A percentile compares a stretch with the other conserved stretches of the same genome.
Conservation (phyloP, 2,797 vertebrate species). For the Oryzias dopingdopingensis region DNA sequence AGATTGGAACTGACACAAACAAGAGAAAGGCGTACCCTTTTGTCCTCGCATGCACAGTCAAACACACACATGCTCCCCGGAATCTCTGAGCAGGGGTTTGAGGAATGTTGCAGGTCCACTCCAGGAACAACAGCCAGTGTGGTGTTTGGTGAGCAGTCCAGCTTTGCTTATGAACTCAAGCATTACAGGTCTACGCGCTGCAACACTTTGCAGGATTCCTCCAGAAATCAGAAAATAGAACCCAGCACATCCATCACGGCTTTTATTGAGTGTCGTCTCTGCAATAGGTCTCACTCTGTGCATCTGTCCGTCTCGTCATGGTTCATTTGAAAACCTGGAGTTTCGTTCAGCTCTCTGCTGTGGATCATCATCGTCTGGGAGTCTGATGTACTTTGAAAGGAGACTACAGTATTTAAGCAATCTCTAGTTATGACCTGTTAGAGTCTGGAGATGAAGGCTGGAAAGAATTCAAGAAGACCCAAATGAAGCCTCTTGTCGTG, state of each 20-base stretch:
- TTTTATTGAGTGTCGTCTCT: constrained; percentile 47
- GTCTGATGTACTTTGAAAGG: constrained; percentile 44
- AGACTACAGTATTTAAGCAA: constrained; percentile 50
- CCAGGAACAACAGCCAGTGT: constrained; percentile 71
- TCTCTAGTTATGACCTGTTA: constrained; percentile 69
- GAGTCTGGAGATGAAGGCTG: constrained; percentile 50
- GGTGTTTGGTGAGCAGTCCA: constrained; percentile 41
- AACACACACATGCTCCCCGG: constrained; percentile 30
- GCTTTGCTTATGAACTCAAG: constrained; percentile 39
- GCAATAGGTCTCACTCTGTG: constrained; percentile 39
- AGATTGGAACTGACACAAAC: constrained; percentile 70
- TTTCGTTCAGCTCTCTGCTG: constrained; percentile 51
- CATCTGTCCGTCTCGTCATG: constrained; percentile 52
- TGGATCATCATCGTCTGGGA: constrained; percentile 45
- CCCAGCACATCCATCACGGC: constrained; percentile 44
- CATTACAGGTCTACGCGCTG: constrained; percentile 23
- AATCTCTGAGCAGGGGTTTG: constrained; percentile 52
- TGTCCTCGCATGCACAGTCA: constrained; percentile 23
- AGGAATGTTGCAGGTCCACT: constrained; percentile 64
- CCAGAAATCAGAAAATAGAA: constrained; percentile 39
- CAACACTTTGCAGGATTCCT: constrained; percentile 28
- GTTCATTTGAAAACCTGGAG: constrained; percentile 39
- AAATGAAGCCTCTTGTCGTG: constrained; percentile 40
- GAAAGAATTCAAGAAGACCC: constrained; percentile 51
- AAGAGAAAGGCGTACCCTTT: constrained; percentile 55